Evolutionary conservation across 2,113 vertebrate species (phyloP).

Genomic region (Scomber scombrus): DNA sequence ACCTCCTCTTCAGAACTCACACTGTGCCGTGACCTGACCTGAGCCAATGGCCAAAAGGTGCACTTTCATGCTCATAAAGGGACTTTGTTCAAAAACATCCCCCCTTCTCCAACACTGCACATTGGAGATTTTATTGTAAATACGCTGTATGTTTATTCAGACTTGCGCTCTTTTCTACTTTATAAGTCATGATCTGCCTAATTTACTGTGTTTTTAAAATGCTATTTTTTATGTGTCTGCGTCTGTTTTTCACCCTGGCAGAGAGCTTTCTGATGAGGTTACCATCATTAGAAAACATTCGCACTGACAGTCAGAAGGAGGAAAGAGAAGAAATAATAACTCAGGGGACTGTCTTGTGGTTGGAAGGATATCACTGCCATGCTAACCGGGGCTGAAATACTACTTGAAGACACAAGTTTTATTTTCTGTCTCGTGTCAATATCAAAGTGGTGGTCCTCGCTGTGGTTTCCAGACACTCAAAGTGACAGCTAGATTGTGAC

Average conservation of each 20-base stretch:
- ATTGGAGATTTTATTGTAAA: constrained; percentile 1
- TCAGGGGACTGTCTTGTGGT: constrained; percentile 27
- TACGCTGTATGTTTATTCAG: not conserved
- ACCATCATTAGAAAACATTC: not conserved
- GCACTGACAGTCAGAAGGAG: not conserved
- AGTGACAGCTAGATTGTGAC: constrained; percentile 8
- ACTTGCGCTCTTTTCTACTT: not conserved
- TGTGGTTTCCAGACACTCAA: constrained; percentile 20
- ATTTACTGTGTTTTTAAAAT: not conserved
- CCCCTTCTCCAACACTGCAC: not conserved
- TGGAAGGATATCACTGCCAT: constrained; percentile 14
- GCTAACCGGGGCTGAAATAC: constrained; percentile 28
- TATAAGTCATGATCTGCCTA: not conserved
- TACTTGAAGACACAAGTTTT: constrained; percentile 13
- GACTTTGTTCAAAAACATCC: not conserved
- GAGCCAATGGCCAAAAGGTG: constrained; percentile 25
- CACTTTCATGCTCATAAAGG: constrained; percentile 32
- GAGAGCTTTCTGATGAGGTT: constrained; percentile 15
- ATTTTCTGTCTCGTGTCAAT: constrained; percentile 25
- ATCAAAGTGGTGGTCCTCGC: not conserved
- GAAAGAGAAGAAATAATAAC: constrained; percentile 26
- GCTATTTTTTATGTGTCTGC: not conserved
- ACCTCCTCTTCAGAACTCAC: constrained; percentile 36
- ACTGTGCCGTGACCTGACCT: constrained; percentile 50
- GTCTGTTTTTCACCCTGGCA: constrained; percentile 1